Evolutionary conservation across 2,888 invertebrate genomes (phyloP), one percentile per base, ranked within the genome.

Genomic region (Philonicus albiceps): DNA sequence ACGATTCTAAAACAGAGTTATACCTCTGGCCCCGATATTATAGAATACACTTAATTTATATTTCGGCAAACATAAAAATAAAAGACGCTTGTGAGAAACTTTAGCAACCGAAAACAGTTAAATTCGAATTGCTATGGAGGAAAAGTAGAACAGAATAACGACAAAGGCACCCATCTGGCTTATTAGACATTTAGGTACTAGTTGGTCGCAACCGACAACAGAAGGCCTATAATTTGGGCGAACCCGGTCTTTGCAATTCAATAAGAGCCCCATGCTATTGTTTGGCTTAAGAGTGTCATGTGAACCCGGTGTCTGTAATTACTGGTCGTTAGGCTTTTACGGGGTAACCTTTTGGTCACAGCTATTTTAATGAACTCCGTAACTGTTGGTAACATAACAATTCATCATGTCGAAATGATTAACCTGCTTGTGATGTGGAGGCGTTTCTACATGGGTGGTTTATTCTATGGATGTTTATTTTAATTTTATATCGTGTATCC

Each of bases 231-330:
- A 78, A 78, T 78, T 78, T 78, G 40, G 40, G 34, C 3, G 37
- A 8, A 43, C 19, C 6, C 19, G 19, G 37, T 27, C n/a, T 40
- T 43, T 43, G 40, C 78, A 43, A 78, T 43, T 40, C 43, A 78
- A 78, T 40, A 40, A 40, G 78, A 22, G 16, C 7, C 78, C 78
- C 43, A 76, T 78, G 43, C 78, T 11, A 78, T 78, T 78, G 78
- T 78, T 43, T 78, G 27, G 8, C 13, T 5, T 1, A 78, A 43
- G 40, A 78, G 43, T 78, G 78, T 78, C 78, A 78, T 78, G 78
- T 40, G 78, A 78, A 78, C 27, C 13, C 27, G 22, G 22, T 37
- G 34, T 75, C 31, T 37, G 37, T 75, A 75, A 75, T 75, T 75
- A 22, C 64, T 64, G 37, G 37, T 27, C 64, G 27, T 19, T 64